Percentiles rank a stretch among this genome's conserved stretches.
Evolutionary conservation across 2,797 vertebrate species (phyloP).

Genomic region (Streptopelia turtur): DNA sequence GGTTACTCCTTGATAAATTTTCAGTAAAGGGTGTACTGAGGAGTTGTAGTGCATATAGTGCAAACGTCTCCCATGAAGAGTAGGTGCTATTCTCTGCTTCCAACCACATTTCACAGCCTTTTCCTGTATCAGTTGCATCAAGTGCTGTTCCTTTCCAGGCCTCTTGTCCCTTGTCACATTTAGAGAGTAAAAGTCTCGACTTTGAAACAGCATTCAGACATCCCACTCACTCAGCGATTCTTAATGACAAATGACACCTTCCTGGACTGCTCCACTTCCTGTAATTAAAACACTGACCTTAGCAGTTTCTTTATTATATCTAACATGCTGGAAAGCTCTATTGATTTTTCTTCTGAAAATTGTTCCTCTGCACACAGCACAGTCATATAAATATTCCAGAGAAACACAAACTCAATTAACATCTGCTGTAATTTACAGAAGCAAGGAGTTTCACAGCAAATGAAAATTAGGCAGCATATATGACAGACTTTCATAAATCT

Average conservation of each 20-base stretch:
- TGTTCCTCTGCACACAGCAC: neutral
- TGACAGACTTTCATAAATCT: slow-evolving; percentile 65
- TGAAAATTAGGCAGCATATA: slow-evolving; percentile 53
- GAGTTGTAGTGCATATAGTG: neutral
- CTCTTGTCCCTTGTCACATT: neutral
- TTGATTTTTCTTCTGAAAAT: slow-evolving; percentile 55
- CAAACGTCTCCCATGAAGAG: neutral
- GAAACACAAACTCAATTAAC: slow-evolving; percentile 48
- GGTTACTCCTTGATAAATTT: neutral
- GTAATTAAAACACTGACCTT: neutral
- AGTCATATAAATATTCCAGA: slow-evolving; percentile 47
- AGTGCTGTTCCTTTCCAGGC: neutral
- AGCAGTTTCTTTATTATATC: slow-evolving; percentile 7
- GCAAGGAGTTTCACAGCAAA: slow-evolving; percentile 58
- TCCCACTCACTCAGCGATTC: neutral
- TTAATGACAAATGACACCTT: neutral
- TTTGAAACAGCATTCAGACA: neutral
- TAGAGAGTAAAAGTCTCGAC: neutral
- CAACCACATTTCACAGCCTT: neutral
- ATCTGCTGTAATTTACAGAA: slow-evolving; percentile 66
- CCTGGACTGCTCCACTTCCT: neutral
- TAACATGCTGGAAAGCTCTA: slow-evolving; percentile 10
- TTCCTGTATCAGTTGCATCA: neutral
- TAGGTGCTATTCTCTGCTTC: neutral
- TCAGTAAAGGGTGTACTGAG: neutral